A percentile compares a stretch with the other conserved stretches of the same genome.
Conservation (phyloP, 1,140 invertebrate species). For the Drosophila carrolli region DNA sequence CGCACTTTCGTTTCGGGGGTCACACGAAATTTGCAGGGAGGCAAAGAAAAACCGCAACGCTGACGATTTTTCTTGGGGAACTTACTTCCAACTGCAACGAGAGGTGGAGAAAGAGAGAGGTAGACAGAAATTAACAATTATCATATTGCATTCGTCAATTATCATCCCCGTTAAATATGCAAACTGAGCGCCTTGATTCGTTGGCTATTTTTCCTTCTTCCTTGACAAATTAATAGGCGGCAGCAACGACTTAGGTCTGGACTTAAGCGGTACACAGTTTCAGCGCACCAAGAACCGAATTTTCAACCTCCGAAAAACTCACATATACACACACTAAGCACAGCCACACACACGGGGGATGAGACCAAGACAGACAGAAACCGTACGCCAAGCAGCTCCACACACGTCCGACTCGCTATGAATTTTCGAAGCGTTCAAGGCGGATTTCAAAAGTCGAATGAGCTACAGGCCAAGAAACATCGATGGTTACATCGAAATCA, state of each 20-base stretch:
- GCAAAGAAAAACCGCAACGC: slow-evolving; percentile 67
- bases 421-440: slow-evolving; percentile 10
- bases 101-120: slow-evolving; percentile 61
- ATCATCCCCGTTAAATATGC: slow-evolving; percentile 30
- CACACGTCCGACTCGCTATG: slow-evolving; percentile 57
- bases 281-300: slow-evolving; percentile 43
- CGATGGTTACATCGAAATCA: too few relatives aligned
- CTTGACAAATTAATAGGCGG: neutral
- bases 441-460: slow-evolving; percentile 14
- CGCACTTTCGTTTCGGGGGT: slow-evolving; percentile 48
- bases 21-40: slow-evolving; percentile 60
- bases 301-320: slow-evolving; percentile 57
- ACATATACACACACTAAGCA: slow-evolving; percentile 57
- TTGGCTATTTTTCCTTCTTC: slow-evolving; percentile 1
- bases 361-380: slow-evolving; percentile 64
- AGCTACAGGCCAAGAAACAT: neutral
- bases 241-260: slow-evolving; percentile 5
- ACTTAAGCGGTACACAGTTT: neutral
- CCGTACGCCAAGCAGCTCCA: slow-evolving; percentile 52
- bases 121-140: slow-evolving; percentile 54
- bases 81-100: slow-evolving; percentile 75
- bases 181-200: slow-evolving; percentile 21
- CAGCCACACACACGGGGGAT: slow-evolving; percentile 54
- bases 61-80: slow-evolving; percentile 61
- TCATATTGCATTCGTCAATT: slow-evolving; percentile 19